Evolutionary conservation across 1,140 invertebrate species (phyloP).

Genomic region (Papilio helenus): DNA sequence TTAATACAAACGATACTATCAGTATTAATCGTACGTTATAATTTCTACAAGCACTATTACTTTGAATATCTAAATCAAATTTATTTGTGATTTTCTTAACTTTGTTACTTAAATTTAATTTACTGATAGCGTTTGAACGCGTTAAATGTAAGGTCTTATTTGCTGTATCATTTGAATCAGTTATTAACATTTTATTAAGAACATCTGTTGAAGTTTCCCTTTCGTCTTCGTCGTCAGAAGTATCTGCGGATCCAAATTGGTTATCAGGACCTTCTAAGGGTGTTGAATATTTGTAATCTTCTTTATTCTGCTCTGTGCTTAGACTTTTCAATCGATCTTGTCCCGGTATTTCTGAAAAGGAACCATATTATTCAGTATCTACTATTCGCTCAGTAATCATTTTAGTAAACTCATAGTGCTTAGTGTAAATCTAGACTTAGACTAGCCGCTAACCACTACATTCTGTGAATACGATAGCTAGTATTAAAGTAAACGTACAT

Average conservation of each 20-base stretch:
- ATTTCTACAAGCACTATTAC: conserved; percentile 51
- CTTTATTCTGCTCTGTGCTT: conserved; percentile 58
- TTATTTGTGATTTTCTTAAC: conserved; percentile 71
- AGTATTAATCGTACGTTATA: conserved; percentile 40
- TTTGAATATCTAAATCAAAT: conserved; percentile 58
- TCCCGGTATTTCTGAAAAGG: conserved; percentile 40
- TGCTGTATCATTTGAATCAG: conserved; percentile 51
- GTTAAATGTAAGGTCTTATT: conserved; percentile 53
- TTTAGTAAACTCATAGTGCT: too few species aligned
- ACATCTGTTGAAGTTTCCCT: conserved; percentile 53
- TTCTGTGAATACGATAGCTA: too few species aligned
- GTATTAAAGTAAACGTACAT: too few species aligned
- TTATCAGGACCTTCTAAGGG: conserved; percentile 73
- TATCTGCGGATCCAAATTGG: conserved; percentile 74
- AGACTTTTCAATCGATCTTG: conserved; percentile 59
- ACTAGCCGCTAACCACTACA: too few species aligned
- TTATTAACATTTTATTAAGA: conserved; percentile 46
- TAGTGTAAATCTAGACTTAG: too few species aligned
- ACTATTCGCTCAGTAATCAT: too few species aligned
- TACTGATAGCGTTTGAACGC: conserved; percentile 47
- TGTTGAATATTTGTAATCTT: conserved; percentile 70
- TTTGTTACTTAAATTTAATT: conserved; percentile 75
- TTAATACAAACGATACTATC: conserved; percentile 25
- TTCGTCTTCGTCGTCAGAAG: conserved; percentile 76
- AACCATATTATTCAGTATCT: background rate